phyloP scores from a whole-genome alignment of 2,888 invertebrate genomes.

The Lathronympha strigana region DNA sequence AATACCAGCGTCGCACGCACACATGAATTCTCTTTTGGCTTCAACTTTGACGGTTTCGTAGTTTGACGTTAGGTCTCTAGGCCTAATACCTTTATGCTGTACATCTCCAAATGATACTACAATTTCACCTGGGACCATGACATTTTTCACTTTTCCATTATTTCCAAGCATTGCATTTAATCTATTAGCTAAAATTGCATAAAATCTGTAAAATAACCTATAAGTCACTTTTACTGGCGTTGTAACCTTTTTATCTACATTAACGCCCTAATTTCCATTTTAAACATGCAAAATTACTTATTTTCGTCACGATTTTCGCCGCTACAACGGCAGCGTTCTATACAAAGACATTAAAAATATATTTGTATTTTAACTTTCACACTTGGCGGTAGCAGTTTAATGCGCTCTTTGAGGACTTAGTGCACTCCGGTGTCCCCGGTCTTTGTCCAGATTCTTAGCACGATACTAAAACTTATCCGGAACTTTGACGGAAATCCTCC shows the following conservation, averaged over 20 bases:
- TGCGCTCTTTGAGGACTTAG: slow-evolving; percentile 61
- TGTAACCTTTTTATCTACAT: slow-evolving; percentile 5
- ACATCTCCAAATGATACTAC: no score
- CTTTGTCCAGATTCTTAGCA: slow-evolving; percentile 41
- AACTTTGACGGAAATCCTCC: slow-evolving; percentile 40
- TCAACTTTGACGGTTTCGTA: no score
- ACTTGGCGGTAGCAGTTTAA: slow-evolving; percentile 60
- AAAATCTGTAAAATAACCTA: not conserved
- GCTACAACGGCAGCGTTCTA: slow-evolving; percentile 5
- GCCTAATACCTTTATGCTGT: no score
- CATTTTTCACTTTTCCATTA: no score
- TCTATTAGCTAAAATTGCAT: not conserved
- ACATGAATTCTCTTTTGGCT: no score
- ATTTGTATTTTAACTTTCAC: slow-evolving; percentile 60
- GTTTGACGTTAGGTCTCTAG: no score
- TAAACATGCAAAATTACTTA: slow-evolving; percentile 12
- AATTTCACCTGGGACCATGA: no score
- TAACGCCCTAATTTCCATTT: slow-evolving; percentile 15
- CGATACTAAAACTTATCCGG: slow-evolving; percentile 39
- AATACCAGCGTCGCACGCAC: no score
- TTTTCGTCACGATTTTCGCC: not conserved
- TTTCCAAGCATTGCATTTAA: no score
- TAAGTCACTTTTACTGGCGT: slow-evolving; percentile 7
- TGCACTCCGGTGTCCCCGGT: slow-evolving; percentile 54
- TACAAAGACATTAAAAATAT: slow-evolving; percentile 49